These are phyloP conservation scores for Olivierus martensii DNA, from an alignment of 1,140 invertebrate species.

Conservation along the genomic window DNA sequence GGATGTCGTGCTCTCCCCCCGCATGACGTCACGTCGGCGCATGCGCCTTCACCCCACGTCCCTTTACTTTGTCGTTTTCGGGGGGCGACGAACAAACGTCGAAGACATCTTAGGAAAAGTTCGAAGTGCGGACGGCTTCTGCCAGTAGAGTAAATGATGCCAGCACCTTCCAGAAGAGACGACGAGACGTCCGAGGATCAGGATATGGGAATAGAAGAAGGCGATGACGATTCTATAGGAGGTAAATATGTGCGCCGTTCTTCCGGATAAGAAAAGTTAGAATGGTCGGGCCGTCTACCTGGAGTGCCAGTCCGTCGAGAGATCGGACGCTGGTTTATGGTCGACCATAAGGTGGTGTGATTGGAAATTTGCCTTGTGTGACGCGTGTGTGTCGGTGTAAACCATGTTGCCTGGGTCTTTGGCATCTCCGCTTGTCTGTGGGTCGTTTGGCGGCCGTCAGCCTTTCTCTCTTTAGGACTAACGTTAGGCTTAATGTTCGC, in stretches of 20 bases:
- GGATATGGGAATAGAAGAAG: conserved; percentile 7
- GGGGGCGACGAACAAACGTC: no score
- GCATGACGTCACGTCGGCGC: no score
- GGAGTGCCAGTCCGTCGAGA: not conserved
- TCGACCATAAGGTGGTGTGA: no score
- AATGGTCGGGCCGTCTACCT: not conserved
- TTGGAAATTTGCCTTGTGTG: no score
- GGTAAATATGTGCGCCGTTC: conserved; percentile 8
- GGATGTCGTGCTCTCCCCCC: no score
- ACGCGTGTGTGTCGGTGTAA: not conserved
- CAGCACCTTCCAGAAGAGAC: conserved; percentile 20
- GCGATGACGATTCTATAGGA: conserved; percentile 15
- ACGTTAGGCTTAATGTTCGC: no score
- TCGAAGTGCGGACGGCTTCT: no score
- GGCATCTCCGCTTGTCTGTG: conserved; percentile 7
- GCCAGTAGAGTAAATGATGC: conserved; percentile 18
- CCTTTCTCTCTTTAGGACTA: not conserved
- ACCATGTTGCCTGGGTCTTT: not conserved
- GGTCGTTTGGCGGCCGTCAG: conserved; percentile 11
- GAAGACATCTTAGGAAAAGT: no score
- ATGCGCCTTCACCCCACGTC: no score
- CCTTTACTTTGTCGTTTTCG: no score
- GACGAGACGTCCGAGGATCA: conserved; percentile 17
- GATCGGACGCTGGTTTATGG: not conserved
- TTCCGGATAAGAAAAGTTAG: not conserved